phyloP scores from a whole-genome alignment of 2,113 vertebrate species.

The Sminthopsis crassicaudata region DNA sequence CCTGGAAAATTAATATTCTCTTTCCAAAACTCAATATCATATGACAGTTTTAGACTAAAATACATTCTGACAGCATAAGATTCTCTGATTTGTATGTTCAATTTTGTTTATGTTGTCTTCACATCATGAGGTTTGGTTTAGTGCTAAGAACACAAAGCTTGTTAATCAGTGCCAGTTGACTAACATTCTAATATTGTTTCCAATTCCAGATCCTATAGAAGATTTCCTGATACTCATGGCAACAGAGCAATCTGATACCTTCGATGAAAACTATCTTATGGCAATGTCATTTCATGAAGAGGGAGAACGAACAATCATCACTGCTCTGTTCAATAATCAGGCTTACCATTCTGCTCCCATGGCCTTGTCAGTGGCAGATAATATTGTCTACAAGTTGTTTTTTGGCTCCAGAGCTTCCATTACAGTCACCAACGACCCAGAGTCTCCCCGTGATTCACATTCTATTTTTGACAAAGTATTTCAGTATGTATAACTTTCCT shows the following conservation, averaged over 20 bases:
- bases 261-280: slow-evolving; percentile 89
- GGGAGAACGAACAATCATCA: slow-evolving; percentile 78
- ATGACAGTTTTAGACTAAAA: neutral
- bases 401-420: slow-evolving; percentile 90
- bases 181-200: neutral
- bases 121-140: neutral
- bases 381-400: slow-evolving; percentile 88
- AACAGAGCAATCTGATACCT: slow-evolving; percentile 87
- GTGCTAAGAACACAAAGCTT: neutral
- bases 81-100: neutral
- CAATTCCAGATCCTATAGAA: slow-evolving; percentile 84
- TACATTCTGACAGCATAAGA: neutral
- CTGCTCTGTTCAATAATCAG: slow-evolving; percentile 93
- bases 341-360: slow-evolving; percentile 91
- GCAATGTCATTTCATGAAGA: slow-evolving; percentile 85
- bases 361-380: slow-evolving; percentile 90
- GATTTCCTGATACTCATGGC: slow-evolving; percentile 88
- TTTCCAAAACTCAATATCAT: neutral
- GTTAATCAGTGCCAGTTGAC: neutral
- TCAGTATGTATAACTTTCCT: slow-evolving; percentile 84
- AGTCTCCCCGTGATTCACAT: slow-evolving; percentile 91
- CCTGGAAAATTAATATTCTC: neutral
- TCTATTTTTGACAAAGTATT: slow-evolving; percentile 88
- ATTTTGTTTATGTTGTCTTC: neutral
- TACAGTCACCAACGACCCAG: slow-evolving; percentile 88